These are phyloP conservation scores for Epinephelus lanceolatus DNA, from an alignment of 2,113 vertebrate species.

Conservation along the genomic window DNA sequence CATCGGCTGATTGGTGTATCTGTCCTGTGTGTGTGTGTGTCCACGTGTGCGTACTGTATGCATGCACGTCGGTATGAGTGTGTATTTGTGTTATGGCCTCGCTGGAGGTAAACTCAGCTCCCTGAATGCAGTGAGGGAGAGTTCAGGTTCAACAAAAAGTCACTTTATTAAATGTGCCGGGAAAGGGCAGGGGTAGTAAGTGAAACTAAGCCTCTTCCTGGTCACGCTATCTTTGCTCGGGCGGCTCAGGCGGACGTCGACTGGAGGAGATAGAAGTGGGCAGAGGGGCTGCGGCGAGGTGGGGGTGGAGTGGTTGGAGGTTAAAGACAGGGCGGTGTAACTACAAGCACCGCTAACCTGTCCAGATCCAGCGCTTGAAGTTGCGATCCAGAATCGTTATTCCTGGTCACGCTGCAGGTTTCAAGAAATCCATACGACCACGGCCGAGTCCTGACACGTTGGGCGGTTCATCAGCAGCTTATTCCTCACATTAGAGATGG, in stretches of 20 bases:
- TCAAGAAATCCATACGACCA: slow-evolving; percentile 54
- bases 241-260: not conserved
- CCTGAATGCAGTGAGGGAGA: slow-evolving; percentile 44
- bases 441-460: slow-evolving; percentile 5
- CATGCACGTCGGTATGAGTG: not conserved
- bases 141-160: slow-evolving; percentile 66
- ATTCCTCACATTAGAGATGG: slow-evolving; percentile 10
- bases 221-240: slow-evolving; percentile 45
- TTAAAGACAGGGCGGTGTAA: slow-evolving; percentile 58
- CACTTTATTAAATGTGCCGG: slow-evolving; percentile 66
- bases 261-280: not conserved
- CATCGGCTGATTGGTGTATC: slow-evolving; percentile 70
- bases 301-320: slow-evolving; percentile 25
- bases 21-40: slow-evolving; percentile 21
- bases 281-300: not conserved
- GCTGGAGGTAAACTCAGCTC: slow-evolving; percentile 34
- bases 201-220: slow-evolving; percentile 69
- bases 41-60: not conserved
- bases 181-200: slow-evolving; percentile 50
- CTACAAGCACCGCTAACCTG: slow-evolving; percentile 65
- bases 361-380: slow-evolving; percentile 47
- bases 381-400: slow-evolving; percentile 62
- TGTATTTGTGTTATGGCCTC: not conserved
- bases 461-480: slow-evolving; percentile 39
- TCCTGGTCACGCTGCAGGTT: slow-evolving; percentile 49